Evolutionary conservation across 2,888 invertebrate species (phyloP).

Genomic region (Alsophila aescularia): DNA sequence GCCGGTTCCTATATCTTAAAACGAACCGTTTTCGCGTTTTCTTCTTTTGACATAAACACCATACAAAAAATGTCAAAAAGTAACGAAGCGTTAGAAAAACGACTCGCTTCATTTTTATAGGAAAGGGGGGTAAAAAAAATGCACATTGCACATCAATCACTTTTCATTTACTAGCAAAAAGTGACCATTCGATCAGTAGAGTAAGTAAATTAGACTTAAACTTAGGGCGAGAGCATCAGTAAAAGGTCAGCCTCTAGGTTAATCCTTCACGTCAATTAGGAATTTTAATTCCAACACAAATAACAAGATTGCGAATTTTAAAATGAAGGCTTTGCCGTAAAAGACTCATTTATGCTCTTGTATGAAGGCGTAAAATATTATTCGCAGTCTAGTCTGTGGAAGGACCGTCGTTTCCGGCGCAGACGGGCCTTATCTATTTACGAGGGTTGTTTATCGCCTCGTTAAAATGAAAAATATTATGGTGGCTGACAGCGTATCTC

Average conservation of each 20-base stretch:
- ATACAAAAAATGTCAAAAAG: too few relatives aligned
- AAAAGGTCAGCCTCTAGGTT: not conserved
- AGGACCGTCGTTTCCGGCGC: slow-evolving; percentile 35
- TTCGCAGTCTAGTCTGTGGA: slow-evolving; percentile 24
- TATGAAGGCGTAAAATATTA: slow-evolving; percentile 34
- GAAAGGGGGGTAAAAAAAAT: too few relatives aligned
- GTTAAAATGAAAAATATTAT: slow-evolving; percentile 34
- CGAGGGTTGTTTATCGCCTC: slow-evolving; percentile 33
- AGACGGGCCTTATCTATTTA: slow-evolving; percentile 39
- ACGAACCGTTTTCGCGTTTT: too few relatives aligned
- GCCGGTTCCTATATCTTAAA: too few relatives aligned
- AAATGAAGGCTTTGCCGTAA: not conserved
- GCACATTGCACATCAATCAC: too few relatives aligned
- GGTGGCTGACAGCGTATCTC: slow-evolving; percentile 5
- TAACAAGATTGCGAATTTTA: not conserved
- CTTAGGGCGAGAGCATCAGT: not conserved
- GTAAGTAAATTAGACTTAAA: not conserved
- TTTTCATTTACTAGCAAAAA: too few relatives aligned
- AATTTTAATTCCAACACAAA: not conserved
- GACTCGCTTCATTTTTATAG: too few relatives aligned
- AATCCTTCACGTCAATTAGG: not conserved
- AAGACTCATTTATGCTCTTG: slow-evolving; percentile 2
- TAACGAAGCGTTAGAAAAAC: too few relatives aligned
- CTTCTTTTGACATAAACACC: too few relatives aligned
- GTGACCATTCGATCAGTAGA: too few relatives aligned